Evolutionary conservation across 1,140 invertebrate genomes (phyloP).

Genomic region (Apis laboriosa): DNA sequence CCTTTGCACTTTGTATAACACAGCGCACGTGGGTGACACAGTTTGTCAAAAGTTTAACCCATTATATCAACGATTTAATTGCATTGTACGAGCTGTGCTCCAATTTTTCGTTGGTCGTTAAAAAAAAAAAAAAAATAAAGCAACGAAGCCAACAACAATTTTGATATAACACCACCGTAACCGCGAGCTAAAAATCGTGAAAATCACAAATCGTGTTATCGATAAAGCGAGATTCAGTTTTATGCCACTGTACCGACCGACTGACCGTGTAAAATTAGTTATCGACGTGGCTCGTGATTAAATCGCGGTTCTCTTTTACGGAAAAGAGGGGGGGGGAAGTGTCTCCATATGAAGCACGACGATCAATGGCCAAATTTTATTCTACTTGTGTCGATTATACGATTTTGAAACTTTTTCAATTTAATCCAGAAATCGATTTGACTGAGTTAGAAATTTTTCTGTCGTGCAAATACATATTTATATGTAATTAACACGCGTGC

Average conservation of each 20-base stretch:
- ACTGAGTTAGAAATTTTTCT: too few relatives aligned
- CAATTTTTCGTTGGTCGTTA: not conserved
- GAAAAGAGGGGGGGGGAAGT: not conserved
- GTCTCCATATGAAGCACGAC: too few relatives aligned
- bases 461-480: too few relatives aligned
- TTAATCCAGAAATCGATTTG: not conserved
- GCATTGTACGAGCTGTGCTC: not conserved
- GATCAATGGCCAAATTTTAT: not conserved
- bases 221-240: not conserved
- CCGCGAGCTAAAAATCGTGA: too few relatives aligned
- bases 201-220: not conserved
- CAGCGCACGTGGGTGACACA: too few relatives aligned
- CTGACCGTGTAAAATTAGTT: not conserved
- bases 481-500: too few relatives aligned
- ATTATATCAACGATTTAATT: not conserved
- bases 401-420: not conserved
- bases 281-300: not conserved
- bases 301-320: constrained; percentile 3
- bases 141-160: not conserved
- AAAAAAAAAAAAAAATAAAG: too few relatives aligned
- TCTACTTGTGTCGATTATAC: not conserved
- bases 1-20: not conserved
- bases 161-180: not conserved
- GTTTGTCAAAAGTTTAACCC: not conserved
- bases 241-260: too few relatives aligned